Evolutionary conservation across 2,113 vertebrate species (phyloP).

Genomic region (Thalassoma bifasciatum): DNA sequence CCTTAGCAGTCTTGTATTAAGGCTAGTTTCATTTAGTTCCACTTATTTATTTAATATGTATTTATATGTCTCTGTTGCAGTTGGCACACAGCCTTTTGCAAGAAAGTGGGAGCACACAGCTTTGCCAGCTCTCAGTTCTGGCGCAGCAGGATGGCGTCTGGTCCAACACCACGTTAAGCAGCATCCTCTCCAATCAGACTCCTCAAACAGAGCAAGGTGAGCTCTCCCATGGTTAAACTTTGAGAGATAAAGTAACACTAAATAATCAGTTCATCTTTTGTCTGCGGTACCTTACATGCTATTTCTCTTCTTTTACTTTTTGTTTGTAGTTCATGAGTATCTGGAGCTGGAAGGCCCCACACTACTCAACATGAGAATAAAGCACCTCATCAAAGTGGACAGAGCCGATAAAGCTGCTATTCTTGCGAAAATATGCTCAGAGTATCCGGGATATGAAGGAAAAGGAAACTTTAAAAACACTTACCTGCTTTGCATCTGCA

Average conservation of each 20-base stretch:
- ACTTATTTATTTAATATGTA: conserved; percentile 16
- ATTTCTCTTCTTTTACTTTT: not conserved
- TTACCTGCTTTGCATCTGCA: conserved; percentile 96
- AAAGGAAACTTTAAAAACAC: conserved; percentile 98
- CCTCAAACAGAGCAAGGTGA: conserved; percentile 91
- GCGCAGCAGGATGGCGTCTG: conserved; percentile 93
- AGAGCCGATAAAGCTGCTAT: conserved; percentile 90
- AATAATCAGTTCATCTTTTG: not conserved
- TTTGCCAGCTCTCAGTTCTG: conserved; percentile 89
- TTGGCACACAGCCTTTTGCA: conserved; percentile 92
- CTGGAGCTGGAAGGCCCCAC: conserved; percentile 91
- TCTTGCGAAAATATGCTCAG: conserved; percentile 94
- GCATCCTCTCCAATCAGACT: conserved; percentile 90
- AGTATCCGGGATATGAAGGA: conserved; percentile 93
- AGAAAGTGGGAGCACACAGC: conserved; percentile 92
- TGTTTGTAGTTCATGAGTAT: conserved; percentile 89
- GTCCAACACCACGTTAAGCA: conserved; percentile 90
- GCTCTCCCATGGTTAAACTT: conserved; percentile 1
- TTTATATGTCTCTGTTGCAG: conserved; percentile 76
- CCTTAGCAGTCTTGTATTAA: not conserved
- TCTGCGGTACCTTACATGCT: not conserved
- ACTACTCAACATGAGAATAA: conserved; percentile 97
- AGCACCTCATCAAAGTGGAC: conserved; percentile 96
- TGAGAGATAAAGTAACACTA: not conserved
- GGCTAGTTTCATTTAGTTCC: conserved; percentile 9